phyloP scores from a whole-genome alignment of 2,797 vertebrate species.

The Eutrigla gurnardus region DNA sequence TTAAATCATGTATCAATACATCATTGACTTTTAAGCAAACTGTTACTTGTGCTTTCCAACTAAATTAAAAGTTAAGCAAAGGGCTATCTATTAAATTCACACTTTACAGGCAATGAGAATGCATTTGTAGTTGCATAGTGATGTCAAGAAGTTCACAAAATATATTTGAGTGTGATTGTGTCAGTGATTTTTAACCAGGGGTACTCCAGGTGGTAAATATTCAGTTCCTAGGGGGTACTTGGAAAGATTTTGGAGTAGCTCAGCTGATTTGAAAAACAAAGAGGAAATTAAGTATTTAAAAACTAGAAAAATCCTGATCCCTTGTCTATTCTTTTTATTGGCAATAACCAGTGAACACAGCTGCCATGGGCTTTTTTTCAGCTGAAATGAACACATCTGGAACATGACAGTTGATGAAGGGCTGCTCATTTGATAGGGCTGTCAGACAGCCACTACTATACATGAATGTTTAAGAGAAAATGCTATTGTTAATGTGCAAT shows the following conservation, averaged over 20 bases:
- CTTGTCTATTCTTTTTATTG: too few relatives aligned
- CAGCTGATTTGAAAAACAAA: background rate
- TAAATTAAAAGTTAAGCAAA: constrained; percentile 4
- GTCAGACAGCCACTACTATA: background rate
- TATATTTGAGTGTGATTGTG: background rate
- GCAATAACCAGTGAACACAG: too few relatives aligned
- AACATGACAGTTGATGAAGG: background rate
- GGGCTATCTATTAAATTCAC: background rate
- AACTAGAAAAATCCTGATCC: too few relatives aligned
- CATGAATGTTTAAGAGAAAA: background rate
- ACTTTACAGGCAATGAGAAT: background rate
- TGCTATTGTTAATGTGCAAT: background rate
- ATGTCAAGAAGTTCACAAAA: background rate
- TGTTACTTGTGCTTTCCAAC: background rate
- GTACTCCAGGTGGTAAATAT: background rate
- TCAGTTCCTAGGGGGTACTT: background rate
- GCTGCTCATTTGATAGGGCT: background rate
- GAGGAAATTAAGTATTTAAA: too few relatives aligned
- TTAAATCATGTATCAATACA: background rate
- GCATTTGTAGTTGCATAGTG: background rate
- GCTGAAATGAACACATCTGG: background rate
- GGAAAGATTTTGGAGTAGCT: background rate
- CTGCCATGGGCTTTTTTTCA: too few relatives aligned
- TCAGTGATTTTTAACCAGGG: background rate
- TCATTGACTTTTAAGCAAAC: constrained; percentile 8